Conservation (phyloP, 2,888 invertebrate species). For the Choristoneura rosaceana region DNA sequence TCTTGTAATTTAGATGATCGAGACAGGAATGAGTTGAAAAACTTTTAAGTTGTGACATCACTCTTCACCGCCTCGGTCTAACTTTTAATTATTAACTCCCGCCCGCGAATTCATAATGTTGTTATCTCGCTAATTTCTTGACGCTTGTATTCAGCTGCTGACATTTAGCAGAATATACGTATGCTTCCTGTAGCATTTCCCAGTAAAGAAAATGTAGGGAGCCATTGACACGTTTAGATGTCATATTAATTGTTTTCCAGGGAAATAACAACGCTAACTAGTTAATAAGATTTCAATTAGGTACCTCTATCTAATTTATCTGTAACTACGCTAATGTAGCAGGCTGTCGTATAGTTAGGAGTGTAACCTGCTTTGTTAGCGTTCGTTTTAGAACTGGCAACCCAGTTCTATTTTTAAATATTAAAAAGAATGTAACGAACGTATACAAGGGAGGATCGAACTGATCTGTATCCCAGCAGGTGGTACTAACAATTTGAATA, state of each 20-base stretch:
- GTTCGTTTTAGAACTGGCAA: no score
- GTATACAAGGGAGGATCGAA: no score
- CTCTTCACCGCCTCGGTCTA: background rate
- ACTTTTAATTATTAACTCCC: slow-evolving; percentile 26
- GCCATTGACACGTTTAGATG: background rate
- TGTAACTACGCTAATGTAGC: no score
- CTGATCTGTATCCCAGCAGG: no score
- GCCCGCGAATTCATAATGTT: slow-evolving; percentile 32
- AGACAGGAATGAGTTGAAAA: slow-evolving; percentile 20
- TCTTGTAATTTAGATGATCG: slow-evolving; percentile 31
- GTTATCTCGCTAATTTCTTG: slow-evolving; percentile 24
- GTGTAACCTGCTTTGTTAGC: no score
- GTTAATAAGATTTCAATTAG: no score
- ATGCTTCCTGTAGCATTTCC: background rate
- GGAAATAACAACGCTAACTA: no score
- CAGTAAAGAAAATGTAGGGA: background rate
- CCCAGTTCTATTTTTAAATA: no score
- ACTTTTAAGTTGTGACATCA: slow-evolving; percentile 28
- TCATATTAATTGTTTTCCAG: background rate
- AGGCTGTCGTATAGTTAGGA: no score
- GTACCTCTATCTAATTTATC: no score
- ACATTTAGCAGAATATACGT: background rate
- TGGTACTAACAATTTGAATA: no score
- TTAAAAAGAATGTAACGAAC: no score
- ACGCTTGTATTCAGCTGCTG: background rate